These are phyloP conservation scores for Nannospalax galili DNA, from an alignment of 2,113 vertebrate genomes.

Conservation along the genomic window DNA sequence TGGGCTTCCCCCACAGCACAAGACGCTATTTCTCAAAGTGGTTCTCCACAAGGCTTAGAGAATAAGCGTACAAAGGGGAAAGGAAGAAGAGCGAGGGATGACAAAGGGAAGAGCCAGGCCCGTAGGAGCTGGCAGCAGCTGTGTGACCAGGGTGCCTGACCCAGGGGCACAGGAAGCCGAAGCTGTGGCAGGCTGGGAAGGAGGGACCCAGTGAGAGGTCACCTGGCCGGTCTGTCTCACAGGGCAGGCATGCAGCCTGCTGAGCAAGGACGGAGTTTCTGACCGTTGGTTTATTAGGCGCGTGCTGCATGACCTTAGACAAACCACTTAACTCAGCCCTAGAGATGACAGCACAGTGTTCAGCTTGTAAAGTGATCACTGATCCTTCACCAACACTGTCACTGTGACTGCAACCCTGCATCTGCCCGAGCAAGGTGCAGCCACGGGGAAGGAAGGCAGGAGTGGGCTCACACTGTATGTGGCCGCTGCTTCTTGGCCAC, in stretches of 20 bases:
- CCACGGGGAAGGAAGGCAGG: neutral
- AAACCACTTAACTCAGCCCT: slow-evolving; percentile 55
- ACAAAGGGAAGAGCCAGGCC: too few relatives aligned
- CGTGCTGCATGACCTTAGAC: slow-evolving; percentile 64
- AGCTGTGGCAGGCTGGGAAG: neutral
- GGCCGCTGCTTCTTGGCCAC: neutral
- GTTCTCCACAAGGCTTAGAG: neutral
- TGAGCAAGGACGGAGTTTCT: neutral
- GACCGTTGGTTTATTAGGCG: slow-evolving; percentile 41
- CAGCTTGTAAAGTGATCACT: slow-evolving; percentile 21
- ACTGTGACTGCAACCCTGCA: rapidly evolving
- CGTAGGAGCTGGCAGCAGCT: neutral
- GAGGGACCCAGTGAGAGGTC: rapidly evolving
- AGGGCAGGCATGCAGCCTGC: neutral
- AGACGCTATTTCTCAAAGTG: neutral
- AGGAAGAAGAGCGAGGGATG: neutral
- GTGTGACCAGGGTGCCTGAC: rapidly evolving
- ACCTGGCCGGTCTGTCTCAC: neutral
- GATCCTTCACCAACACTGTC: neutral
- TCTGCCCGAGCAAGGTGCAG: neutral
- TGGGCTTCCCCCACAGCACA: too few relatives aligned
- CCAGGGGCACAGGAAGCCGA: rapidly evolving
- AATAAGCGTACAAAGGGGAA: neutral
- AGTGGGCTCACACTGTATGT: rapidly evolving
- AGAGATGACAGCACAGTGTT: slow-evolving; percentile 51